phyloP scores from a whole-genome alignment of 2,113 vertebrate species.

The Meles meles region DNA sequence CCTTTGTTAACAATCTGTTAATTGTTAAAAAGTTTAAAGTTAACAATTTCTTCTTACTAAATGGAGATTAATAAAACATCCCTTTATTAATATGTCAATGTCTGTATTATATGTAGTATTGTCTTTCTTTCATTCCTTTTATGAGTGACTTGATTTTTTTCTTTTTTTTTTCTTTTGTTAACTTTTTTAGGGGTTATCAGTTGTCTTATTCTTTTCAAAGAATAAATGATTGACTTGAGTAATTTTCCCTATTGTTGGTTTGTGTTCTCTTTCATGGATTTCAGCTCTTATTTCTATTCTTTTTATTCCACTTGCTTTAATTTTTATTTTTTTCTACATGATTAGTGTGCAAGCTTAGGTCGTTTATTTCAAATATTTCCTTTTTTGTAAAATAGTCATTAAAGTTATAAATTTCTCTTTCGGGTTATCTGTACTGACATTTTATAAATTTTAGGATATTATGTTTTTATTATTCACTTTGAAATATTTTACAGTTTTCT shows the following conservation, averaged over 20 bases:
- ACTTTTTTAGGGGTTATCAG: neutral
- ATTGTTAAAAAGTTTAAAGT: neutral
- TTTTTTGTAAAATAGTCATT: neutral
- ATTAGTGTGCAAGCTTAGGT: neutral
- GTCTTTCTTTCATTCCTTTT: neutral
- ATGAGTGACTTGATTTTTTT: neutral
- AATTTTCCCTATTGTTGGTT: neutral
- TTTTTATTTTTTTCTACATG: neutral
- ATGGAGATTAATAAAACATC: neutral
- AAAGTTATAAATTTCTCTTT: neutral
- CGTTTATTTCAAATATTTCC: neutral
- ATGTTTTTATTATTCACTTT: neutral
- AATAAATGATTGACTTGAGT: neutral
- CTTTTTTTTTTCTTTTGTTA: neutral
- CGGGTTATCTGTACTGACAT: neutral
- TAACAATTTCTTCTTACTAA: neutral
- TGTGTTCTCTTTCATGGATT: neutral
- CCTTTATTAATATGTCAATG: neutral
- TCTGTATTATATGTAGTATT: neutral
- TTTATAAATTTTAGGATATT: neutral
- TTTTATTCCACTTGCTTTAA: neutral
- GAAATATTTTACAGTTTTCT: neutral
- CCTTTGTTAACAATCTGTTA: neutral
- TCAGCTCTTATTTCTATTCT: neutral
- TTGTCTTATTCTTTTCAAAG: neutral